A percentile compares a stretch with the other conserved stretches of the same genome.
phyloP scores from a whole-genome alignment of 2,888 invertebrate species.

The Shargacucullia verbasci region DNA sequence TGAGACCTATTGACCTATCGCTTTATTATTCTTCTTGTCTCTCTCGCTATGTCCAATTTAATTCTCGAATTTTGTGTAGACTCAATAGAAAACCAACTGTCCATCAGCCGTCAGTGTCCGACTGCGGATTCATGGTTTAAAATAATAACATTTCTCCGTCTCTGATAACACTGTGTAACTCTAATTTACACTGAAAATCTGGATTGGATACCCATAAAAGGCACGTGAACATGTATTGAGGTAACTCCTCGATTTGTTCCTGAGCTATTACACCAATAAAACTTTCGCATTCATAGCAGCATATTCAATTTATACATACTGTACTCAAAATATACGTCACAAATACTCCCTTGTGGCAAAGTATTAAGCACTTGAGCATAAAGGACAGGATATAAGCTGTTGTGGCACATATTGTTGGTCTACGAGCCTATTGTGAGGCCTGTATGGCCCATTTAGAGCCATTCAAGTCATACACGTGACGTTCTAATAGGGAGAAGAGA shows the following conservation, averaged over 20 bases:
- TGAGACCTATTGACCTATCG: too few species aligned
- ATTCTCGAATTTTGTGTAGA: too few species aligned
- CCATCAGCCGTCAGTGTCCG: too few species aligned
- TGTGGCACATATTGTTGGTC: slow-evolving; percentile 55
- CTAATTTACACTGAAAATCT: too few species aligned
- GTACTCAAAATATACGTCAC: slow-evolving; percentile 9
- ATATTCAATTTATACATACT: slow-evolving; percentile 29
- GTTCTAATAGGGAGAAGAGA: slow-evolving; percentile 30
- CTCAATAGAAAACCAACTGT: too few species aligned
- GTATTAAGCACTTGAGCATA: slow-evolving; percentile 46
- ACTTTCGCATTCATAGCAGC: slow-evolving; percentile 23
- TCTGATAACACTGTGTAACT: too few species aligned
- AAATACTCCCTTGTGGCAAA: slow-evolving; percentile 11
- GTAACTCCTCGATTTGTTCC: slow-evolving; percentile 1
- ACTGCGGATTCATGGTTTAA: too few species aligned
- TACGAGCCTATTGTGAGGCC: slow-evolving; percentile 55
- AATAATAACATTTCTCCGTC: too few species aligned
- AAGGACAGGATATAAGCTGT: slow-evolving; percentile 65
- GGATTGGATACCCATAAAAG: too few species aligned
- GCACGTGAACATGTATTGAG: too few species aligned
- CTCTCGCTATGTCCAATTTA: too few species aligned
- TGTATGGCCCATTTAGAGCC: slow-evolving; percentile 44
- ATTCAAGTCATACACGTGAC: slow-evolving; percentile 54
- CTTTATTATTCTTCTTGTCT: too few species aligned
- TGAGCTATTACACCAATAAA: slow-evolving; percentile 8